phyloP scores from a whole-genome alignment of 2,888 invertebrate species.

The Melikaiella ostensackeni region DNA sequence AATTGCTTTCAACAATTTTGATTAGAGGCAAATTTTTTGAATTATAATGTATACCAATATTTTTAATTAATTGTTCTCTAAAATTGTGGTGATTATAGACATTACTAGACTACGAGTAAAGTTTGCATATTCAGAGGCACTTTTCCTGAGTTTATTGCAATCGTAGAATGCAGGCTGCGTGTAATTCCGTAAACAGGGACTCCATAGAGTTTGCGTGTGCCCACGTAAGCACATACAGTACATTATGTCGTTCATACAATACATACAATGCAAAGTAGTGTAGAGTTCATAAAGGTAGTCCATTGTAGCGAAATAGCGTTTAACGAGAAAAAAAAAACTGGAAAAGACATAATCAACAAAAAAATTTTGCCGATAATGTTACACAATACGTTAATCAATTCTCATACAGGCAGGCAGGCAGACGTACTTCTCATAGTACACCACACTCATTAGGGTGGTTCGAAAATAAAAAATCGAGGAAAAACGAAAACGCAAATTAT shows the following conservation, averaged over 20 bases:
- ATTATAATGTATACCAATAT: not conserved
- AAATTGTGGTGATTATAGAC: not conserved
- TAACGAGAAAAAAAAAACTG: constrained; percentile 57
- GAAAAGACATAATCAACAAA: constrained; percentile 55
- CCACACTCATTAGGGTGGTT: not conserved
- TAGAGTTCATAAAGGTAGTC: constrained; percentile 75
- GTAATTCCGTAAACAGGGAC: constrained; percentile 55
- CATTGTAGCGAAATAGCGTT: constrained; percentile 76
- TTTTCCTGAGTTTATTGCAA: constrained; percentile 29
- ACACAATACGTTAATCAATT: constrained; percentile 54
- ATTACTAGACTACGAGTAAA: constrained; percentile 3
- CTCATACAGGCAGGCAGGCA: constrained; percentile 41
- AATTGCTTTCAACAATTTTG: not conserved
- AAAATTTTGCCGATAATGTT: constrained; percentile 63
- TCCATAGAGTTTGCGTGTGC: constrained; percentile 66
- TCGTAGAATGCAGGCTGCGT: constrained; percentile 47
- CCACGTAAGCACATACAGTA: constrained; percentile 64
- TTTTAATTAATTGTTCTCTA: not conserved
- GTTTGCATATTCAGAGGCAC: constrained; percentile 2
- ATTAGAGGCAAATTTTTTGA: not conserved
- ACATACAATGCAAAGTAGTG: constrained; percentile 74
- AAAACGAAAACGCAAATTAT: too few species aligned
- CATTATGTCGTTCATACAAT: constrained; percentile 69
- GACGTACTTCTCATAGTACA: constrained; percentile 46
- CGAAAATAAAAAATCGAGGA: too few species aligned